Conservation (phyloP, 2,797 vertebrate genomes). For the Mormyrus proboscirostris region DNA sequence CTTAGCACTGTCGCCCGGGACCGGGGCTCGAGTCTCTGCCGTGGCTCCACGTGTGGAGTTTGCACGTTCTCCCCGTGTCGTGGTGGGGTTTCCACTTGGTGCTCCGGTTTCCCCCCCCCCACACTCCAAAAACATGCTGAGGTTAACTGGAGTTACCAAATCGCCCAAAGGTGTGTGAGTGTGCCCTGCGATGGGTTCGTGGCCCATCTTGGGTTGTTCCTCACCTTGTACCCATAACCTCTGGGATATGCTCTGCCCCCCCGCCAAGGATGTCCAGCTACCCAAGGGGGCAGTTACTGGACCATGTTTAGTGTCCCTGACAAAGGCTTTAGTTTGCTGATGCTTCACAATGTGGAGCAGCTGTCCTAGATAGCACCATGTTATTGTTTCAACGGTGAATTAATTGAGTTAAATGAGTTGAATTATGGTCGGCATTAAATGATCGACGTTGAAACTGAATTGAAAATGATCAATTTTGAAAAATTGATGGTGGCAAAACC, state of each 20-base stretch:
- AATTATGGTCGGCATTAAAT: not conserved
- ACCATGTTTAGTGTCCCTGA: not conserved
- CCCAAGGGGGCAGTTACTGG: not conserved
- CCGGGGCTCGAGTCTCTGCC: not conserved
- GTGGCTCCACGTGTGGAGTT: not conserved
- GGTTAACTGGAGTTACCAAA: not conserved
- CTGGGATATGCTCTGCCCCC: not conserved
- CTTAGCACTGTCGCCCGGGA: not conserved
- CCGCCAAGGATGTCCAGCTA: not conserved
- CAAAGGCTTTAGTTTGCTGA: not conserved
- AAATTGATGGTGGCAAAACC: not conserved
- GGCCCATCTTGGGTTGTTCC: not conserved
- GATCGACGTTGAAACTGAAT: not conserved
- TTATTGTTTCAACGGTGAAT: not conserved
- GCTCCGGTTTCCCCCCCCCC: not conserved
- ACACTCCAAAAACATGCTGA: not conserved
- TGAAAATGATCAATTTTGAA: not conserved
- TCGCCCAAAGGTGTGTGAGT: not conserved
- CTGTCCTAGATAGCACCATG: not conserved
- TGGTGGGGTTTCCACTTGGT: not conserved
- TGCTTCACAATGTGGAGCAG: not conserved
- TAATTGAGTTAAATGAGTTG: not conserved
- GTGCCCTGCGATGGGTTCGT: not conserved
- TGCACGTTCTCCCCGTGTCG: not conserved
- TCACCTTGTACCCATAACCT: not conserved